A percentile compares a stretch with the other conserved stretches of the same genome.
phyloP scores from a whole-genome alignment of 2,113 vertebrate genomes.

The Centropus bengalensis region DNA sequence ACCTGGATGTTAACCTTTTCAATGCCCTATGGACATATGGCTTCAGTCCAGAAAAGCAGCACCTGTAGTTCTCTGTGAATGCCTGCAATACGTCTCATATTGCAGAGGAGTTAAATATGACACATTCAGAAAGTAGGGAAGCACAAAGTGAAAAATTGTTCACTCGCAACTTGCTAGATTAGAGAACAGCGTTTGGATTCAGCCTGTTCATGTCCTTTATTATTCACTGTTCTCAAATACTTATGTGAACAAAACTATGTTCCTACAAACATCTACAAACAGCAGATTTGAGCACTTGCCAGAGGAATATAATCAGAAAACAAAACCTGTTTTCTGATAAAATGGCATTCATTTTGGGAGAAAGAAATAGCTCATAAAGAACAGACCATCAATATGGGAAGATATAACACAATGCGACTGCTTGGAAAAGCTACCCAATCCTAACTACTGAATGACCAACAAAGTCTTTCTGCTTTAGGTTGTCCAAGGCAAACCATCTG shows the following conservation, averaged over 20 bases:
- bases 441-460: background rate
- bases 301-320: conserved; percentile 64
- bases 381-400: conserved; percentile 34
- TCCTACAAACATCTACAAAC: conserved; percentile 66
- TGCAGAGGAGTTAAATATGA: conserved; percentile 36
- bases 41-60: conserved; percentile 69
- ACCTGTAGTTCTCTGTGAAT: conserved; percentile 71
- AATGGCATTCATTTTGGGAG: conserved; percentile 52
- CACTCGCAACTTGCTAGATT: conserved; percentile 12
- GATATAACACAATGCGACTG: background rate
- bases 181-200: conserved; percentile 16
- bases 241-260: conserved; percentile 59
- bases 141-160: conserved; percentile 13
- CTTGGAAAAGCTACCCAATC: background rate
- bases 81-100: conserved; percentile 34
- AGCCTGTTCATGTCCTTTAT: conserved; percentile 36
- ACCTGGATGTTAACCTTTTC: conserved; percentile 76
- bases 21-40: conserved; percentile 70
- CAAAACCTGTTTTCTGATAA: conserved; percentile 68
- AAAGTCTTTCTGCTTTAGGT: background rate
- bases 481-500: background rate
- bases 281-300: conserved; percentile 49
- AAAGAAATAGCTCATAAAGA: conserved; percentile 27
- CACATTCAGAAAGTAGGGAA: background rate
- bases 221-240: conserved; percentile 43